Base-by-base conservation (phyloP, 2,888 invertebrate species). In the Acanthosoma haemorrhoidale region DNA sequence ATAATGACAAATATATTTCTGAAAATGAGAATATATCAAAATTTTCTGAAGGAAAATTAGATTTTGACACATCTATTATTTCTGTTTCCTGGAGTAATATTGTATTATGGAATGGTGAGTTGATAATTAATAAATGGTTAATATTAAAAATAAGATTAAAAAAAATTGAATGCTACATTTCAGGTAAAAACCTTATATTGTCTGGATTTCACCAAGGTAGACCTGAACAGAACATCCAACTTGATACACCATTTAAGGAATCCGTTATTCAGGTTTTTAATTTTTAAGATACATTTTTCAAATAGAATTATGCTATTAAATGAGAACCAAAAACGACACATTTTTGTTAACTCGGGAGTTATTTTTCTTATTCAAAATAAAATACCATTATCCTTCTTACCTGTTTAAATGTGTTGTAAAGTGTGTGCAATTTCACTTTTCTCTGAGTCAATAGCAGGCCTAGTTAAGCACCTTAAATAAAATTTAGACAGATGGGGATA, bases 131-230 rank as follows among this genome's bases (percentile, higher is more conserved):
- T 64, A 13, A 8, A 38, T 13, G 3, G 18, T 8, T 51, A 51
- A 51, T 51, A 51, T 9, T 11, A 6, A 58, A 25, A 18, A 18
- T 31, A 11, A 16, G n/a, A n/a, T n/a, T n/a, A n/a, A n/a, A n/a
- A n/a, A n/a, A n/a, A n/a, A n/a, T 2, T 25, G 13, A 2, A 51
- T 51, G 3, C 2, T 25, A 25, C 4, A 2, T 69, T 69, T 38
- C 29, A 69, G 69, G 60, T 60, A 61, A 61, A 4, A 60, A 41
- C n/a, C 16, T 69, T 6, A 60, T 5, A 16, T 6, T 69, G 15
- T 60, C 25, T 69, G 69, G 69, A 9, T 69, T 69, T 69, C 15
- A 41, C 15, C 39, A 60, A 60, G 29, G 41, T 29, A 32, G 43
- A 11, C 3, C 43, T 31, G 59, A 31, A 3, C 29, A 59, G 38